These are phyloP conservation scores for Lingula anatina DNA, from an alignment of 2,888 invertebrate species.

Conservation along the genomic window DNA sequence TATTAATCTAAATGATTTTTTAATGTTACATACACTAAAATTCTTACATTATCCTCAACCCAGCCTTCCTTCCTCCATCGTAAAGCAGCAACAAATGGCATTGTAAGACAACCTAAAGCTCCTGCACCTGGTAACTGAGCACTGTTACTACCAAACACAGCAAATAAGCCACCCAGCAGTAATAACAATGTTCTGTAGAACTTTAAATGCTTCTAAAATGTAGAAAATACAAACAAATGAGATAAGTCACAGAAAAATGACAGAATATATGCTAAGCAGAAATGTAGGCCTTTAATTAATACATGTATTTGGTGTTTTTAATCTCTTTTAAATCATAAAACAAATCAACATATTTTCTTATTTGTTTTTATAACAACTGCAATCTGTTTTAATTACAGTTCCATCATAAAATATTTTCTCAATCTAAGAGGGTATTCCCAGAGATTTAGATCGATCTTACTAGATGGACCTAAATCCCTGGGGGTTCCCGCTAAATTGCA, in stretches of 20 bases:
- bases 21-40: neutral
- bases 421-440: no score
- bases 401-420: no score
- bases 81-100: conserved; percentile 33
- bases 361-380: no score
- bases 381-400: no score
- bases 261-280: no score
- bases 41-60: conserved; percentile 14
- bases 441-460: no score
- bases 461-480: no score
- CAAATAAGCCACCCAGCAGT: conserved; percentile 72
- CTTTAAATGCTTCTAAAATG: conserved; percentile 9
- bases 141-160: conserved; percentile 78
- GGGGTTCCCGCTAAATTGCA: no score
- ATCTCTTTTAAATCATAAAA: no score
- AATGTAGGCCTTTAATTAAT: neutral
- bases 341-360: no score
- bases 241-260: neutral
- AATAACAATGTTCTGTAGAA: conserved; percentile 65
- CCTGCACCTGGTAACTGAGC: conserved; percentile 63
- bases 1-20: neutral
- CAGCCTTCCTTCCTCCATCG: conserved; percentile 30
- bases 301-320: neutral
- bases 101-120: conserved; percentile 59
- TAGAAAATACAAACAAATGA: neutral